A percentile compares a stretch with the other conserved stretches of the same genome.
Conservation (phyloP, 1,140 invertebrate genomes). For the Caenorhabditis latens region DNA sequence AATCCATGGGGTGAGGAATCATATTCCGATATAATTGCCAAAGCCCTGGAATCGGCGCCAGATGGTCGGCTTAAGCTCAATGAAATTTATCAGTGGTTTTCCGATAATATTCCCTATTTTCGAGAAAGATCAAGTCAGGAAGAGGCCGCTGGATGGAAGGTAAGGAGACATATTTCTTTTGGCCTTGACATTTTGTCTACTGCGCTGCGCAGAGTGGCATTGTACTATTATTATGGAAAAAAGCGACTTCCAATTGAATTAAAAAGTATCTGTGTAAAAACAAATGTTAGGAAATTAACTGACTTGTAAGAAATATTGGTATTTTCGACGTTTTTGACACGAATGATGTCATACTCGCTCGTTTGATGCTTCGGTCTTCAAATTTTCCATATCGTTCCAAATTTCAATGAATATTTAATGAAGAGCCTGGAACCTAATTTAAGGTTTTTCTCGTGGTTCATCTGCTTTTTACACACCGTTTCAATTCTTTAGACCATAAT, state of each 20-base stretch:
- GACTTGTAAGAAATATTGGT: too few relatives aligned
- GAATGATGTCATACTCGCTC: not conserved
- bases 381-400: not conserved
- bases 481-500: not conserved
- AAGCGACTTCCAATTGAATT: not conserved
- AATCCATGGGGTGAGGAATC: conserved; percentile 77
- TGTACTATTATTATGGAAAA: not conserved
- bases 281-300: too few relatives aligned
- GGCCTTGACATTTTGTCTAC: conserved; percentile 12
- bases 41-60: conserved; percentile 70
- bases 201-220: not conserved
- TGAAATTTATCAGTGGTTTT: conserved; percentile 77
- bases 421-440: not conserved
- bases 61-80: conserved; percentile 75
- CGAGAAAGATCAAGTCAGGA: conserved; percentile 74
- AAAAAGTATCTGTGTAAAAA: too few relatives aligned
- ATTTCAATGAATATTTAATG: conserved; percentile 1
- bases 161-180: conserved; percentile 43
- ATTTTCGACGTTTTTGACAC: too few relatives aligned
- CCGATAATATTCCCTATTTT: conserved; percentile 77
- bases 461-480: not conserved
- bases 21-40: conserved; percentile 75
- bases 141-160: conserved; percentile 77
- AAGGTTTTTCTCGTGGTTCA: not conserved
- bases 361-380: not conserved